Conservation (phyloP, 2,113 vertebrate genomes). For the Hemicordylus capensis region DNA sequence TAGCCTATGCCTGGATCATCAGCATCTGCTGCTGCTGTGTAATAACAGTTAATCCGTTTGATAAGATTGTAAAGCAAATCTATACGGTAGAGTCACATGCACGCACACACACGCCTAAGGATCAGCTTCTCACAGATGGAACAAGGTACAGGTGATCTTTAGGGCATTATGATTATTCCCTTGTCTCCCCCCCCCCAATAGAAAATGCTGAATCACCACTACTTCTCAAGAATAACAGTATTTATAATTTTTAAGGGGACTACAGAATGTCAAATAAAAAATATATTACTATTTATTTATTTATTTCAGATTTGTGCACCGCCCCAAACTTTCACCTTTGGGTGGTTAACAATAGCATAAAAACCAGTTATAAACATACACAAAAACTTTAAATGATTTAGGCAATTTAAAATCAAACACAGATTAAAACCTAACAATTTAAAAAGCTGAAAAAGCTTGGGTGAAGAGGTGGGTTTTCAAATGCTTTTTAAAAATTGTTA, state of each 20-base stretch:
- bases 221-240: not conserved
- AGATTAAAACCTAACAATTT: too few relatives aligned
- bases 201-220: not conserved
- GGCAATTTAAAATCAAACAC: too few relatives aligned
- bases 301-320: too few relatives aligned
- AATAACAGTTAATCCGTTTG: conserved; percentile 66
- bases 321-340: too few relatives aligned
- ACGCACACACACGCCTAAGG: conserved; percentile 8
- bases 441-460: too few relatives aligned
- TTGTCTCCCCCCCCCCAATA: not conserved
- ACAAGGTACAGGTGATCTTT: conserved; percentile 60
- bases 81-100: conserved; percentile 35
- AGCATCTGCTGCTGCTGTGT: conserved; percentile 65
- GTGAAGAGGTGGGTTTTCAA: too few relatives aligned
- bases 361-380: too few relatives aligned
- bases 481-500: too few relatives aligned
- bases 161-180: conserved; percentile 50
- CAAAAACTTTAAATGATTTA: too few relatives aligned
- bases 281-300: not conserved
- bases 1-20: conserved; percentile 53
- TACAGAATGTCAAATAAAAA: not conserved
- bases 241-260: not conserved
- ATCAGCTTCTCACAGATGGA: conserved; percentile 62
- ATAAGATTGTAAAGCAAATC: conserved; percentile 65
- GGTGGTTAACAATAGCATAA: too few relatives aligned